Evolutionary conservation across 2,113 vertebrate genomes (phyloP), one percentile per base, ranked within the genome.

Genomic region (Excalfactoria chinensis): DNA sequence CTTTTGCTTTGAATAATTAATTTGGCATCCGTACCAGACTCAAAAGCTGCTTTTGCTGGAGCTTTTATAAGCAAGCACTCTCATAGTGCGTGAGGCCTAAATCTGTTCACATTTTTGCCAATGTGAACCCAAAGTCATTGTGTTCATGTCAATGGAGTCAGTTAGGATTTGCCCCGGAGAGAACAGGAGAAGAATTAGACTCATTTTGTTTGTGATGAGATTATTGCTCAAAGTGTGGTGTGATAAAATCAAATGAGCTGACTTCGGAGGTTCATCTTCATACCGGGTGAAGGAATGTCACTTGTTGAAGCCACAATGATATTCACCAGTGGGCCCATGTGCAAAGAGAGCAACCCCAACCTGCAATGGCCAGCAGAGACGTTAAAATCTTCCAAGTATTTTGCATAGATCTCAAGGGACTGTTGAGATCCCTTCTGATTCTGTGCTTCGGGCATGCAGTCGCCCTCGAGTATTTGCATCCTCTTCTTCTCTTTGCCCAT

Each of bases 1-100:
- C 58, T 60, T 83, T 93, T 49, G 49, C 88, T 93, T 79, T 76
- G 90, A 93, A 86, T 92, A 95, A 94, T 94, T 92, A 86, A 89
- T 93, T 93, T 92, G 90, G 67, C 90, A 90, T 37, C 84, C 81
- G 37, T 69, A 46, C 71, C 2, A 7, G 63, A 84, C 46, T 76
- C 58, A 72, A 87, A 96, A 87, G 80, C 93, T 90, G 84, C 70
- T 93, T 93, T 95, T 1, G 18, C 68, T 73, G 56, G 74, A 59
- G 67, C 67, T 7, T 19, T n/a, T 79, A 70, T 93, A 90, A 89
- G 16, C 37, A 89, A 70, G 62, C 25, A 59, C 41, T 82, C 74
- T 86, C 7, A 1, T 9, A n/a, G 71, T 11, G 11, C 44, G 23
- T 20, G 70, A 60, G 40, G 59, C 81, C 49, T 74, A 90, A 92